Conservation (phyloP, 2,113 vertebrate genomes). For the Grammomys surdaster region DNA sequence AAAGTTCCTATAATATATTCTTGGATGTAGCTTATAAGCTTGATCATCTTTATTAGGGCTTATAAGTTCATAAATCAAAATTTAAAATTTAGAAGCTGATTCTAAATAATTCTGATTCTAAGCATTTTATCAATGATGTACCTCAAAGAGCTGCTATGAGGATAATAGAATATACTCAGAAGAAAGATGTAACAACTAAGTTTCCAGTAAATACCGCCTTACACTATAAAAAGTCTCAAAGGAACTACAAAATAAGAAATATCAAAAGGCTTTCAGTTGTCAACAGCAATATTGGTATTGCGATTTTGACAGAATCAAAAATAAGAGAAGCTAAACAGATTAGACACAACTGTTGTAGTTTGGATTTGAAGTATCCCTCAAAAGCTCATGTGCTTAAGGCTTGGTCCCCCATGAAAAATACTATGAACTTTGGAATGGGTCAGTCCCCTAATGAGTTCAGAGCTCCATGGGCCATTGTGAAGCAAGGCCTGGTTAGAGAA, state of each 20-base stretch:
- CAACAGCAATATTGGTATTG: not conserved
- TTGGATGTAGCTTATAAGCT: conserved; percentile 26
- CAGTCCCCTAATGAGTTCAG: not conserved
- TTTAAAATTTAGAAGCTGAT: conserved; percentile 15
- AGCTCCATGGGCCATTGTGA: not conserved
- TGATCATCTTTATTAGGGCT: not conserved
- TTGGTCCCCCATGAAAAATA: not conserved
- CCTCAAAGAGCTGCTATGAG: not conserved
- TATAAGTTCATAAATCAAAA: conserved; percentile 35
- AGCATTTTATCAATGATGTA: conserved; percentile 29
- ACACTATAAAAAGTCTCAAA: not conserved
- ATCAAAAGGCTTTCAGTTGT: not conserved
- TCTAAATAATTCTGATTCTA: not conserved
- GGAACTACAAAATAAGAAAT: not conserved
- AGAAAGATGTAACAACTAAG: not conserved
- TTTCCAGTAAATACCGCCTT: not conserved
- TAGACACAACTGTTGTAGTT: not conserved
- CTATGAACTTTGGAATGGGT: not conserved
- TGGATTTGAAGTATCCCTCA: not conserved
- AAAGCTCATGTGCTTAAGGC: not conserved
- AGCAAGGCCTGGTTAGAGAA: not conserved
- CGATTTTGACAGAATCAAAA: conserved; percentile 21
- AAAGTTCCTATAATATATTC: not conserved
- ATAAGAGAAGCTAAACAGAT: not conserved
- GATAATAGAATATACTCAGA: not conserved